Percentiles rank a stretch among this genome's conserved stretches.
These are phyloP conservation scores for Bombus balteatus DNA, from an alignment of 1,140 invertebrate species.

Conservation along the genomic window DNA sequence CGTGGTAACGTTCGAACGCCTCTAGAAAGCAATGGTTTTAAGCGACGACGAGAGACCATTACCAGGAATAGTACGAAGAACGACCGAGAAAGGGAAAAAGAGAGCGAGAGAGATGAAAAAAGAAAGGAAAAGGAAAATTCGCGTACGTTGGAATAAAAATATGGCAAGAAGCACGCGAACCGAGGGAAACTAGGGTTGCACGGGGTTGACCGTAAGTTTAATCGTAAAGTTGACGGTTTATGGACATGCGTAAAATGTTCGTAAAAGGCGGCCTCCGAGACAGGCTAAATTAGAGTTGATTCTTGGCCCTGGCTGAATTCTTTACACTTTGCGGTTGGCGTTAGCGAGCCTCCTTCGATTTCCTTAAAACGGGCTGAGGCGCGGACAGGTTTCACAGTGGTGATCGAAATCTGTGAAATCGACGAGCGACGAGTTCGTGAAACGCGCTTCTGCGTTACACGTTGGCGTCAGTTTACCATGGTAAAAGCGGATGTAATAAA, in stretches of 20 bases:
- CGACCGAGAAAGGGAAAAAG: not conserved
- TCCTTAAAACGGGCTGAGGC: not conserved
- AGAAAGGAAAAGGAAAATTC: conserved; percentile 11
- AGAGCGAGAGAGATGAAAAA: no score
- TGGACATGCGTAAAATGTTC: conserved; percentile 29
- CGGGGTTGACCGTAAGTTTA: conserved; percentile 34
- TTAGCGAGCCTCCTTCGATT: not conserved
- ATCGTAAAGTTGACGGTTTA: conserved; percentile 48
- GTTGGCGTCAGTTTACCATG: not conserved
- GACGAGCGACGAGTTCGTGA: no score
- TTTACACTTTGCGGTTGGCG: not conserved
- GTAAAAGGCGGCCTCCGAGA: conserved; percentile 13
- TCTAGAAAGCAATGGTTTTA: conserved; percentile 17
- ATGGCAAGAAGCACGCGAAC: not conserved
- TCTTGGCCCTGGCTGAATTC: not conserved
- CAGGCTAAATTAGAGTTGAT: conserved; percentile 41
- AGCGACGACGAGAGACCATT: conserved; percentile 11
- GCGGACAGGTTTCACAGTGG: not conserved
- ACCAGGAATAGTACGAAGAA: conserved; percentile 14
- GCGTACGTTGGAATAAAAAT: conserved; percentile 28
- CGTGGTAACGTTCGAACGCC: conserved; percentile 27
- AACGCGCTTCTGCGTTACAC: no score
- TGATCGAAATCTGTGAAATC: not conserved
- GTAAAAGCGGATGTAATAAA: no score
- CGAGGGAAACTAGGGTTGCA: not conserved